These are phyloP conservation scores for Micromesistius poutassou DNA, from an alignment of 2,797 vertebrate genomes.

Conservation along the genomic window DNA sequence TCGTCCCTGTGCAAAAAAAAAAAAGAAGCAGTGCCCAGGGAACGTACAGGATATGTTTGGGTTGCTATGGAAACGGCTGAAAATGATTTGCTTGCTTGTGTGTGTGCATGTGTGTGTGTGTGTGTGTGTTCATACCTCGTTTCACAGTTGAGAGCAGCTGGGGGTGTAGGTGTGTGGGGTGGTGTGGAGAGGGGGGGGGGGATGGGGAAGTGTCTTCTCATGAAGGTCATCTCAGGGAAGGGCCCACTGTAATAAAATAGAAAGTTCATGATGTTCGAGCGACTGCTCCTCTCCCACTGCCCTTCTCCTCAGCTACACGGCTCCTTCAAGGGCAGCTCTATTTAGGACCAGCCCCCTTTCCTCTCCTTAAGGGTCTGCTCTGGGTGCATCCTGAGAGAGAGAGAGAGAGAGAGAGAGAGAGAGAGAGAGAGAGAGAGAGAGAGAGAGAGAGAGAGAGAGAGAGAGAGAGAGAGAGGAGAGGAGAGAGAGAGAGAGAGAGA, in stretches of 20 bases:
- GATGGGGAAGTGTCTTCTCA: too few relatives aligned
- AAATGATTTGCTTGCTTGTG: constrained; percentile 4
- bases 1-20: too few relatives aligned
- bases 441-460: neutral
- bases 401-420: neutral
- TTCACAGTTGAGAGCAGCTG: neutral
- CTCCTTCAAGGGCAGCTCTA: neutral
- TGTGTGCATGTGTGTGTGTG: constrained; percentile 2
- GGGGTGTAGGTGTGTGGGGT: too few relatives aligned
- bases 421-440: neutral
- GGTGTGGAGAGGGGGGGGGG: neutral
- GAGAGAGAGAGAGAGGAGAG: neutral
- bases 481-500: neutral
- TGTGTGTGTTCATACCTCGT: neutral
- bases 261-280: too few relatives aligned
- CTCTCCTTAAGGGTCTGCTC: too few relatives aligned
- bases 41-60: constrained; percentile 28
- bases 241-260: too few relatives aligned
- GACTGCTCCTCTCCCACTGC: neutral
- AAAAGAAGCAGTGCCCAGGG: neutral
- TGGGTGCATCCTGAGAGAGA: neutral
- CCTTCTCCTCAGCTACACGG: neutral
- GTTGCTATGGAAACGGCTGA: constrained; percentile 44
- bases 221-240: too few relatives aligned
- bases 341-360: neutral